Evolutionary conservation across 2,888 invertebrate genomes (phyloP), one percentile per base, ranked within the genome.

Genomic region (Orthonychiurus folsomi): DNA sequence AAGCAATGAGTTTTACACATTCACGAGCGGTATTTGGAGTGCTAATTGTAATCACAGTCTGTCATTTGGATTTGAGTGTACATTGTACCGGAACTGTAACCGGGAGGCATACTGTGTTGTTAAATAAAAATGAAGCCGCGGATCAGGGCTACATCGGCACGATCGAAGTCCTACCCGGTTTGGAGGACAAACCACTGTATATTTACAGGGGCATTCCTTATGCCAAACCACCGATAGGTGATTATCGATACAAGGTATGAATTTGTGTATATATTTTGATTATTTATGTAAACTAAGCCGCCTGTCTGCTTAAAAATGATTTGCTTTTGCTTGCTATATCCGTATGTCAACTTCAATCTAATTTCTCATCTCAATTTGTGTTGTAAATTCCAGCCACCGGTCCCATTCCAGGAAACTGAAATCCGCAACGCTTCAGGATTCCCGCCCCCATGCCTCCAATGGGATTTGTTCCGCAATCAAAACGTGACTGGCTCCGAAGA

Each of bases 381-480:
- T 21, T 18, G 28, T 26, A 3, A 28, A 26, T 56, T 48, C 50
- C 50, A 69, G 69, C 69, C 69, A 20, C 69, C 69, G 20, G 64
- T 66, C 21, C 59, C 65, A 2, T 69, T 56, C 52, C 62, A 57
- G 23, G 69, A 69, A 27, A 64, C 62, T 2, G 68, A 62, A 21
- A 62, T 69, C 1, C 50, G 60, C 1, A 61, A 67, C n/a, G 66
- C 69, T 1, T 63, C 65, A 1, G 25, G 28, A 3, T 69, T 66
- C 55, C 65, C 66, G 0, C 68, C 68, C 3, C 25, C 64, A 2
- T 71, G 71, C 59, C 52, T 69, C n/a, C 71, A 71, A 56, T 69
- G 66, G 66, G 68, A 69, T 47, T 66, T 69, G 1, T 59, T 59
- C 48, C 59, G 60, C 3, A 66, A 62, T 37, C 62, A 58, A 18